Evolutionary conservation across 2,113 vertebrate genomes (phyloP), one percentile per base, ranked within the genome.

Genomic region (Pantherophis guttatus): DNA sequence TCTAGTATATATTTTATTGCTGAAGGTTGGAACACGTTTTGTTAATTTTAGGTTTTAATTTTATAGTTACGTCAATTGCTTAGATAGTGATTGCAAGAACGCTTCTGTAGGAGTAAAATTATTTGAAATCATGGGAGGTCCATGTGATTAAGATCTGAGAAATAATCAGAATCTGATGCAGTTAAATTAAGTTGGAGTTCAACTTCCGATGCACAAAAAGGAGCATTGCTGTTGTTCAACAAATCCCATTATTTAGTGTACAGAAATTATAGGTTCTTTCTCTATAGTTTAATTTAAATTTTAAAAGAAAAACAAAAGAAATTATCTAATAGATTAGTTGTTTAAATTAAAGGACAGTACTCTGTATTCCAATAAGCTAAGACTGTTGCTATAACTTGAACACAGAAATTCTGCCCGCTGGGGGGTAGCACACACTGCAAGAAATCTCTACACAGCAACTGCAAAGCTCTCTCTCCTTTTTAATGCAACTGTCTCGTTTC

Each of bases 341-440:
- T 92, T 94, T 57, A 44, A 62, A 92, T 26, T 92, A 95, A 95
- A 39, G 17, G 94, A 96, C 89, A 7, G 58, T 91, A 90, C 57
- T 90, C 75, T 95, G 90, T 52, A 12, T 90, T 97, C 95, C 94
- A 95, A 90, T 90, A 91, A 96, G 98, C 94, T 98, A 98, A 98
- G 97, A 96, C 97, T 86, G 96, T 97, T 96, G 96, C 97, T 96
- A 95, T 95, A 96, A 96, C 96, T 98, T 98, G 98, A 98, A 97
- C 98, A 98, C 98, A 94, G 98, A 98, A 97, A 98, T 98, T 98
- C 98, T 98, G 98, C 99, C 99, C 99, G 97, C 99, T 99, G 98
- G 99, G 99, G 98, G 99, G 99, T 99, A 98, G 98, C 99, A 99
- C 98, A 98, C 96, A 96, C 99, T 98, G 97, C 98, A 97, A 98